Evolutionary conservation across 2,888 invertebrate species (phyloP).

Genomic region (Patella depressa): DNA sequence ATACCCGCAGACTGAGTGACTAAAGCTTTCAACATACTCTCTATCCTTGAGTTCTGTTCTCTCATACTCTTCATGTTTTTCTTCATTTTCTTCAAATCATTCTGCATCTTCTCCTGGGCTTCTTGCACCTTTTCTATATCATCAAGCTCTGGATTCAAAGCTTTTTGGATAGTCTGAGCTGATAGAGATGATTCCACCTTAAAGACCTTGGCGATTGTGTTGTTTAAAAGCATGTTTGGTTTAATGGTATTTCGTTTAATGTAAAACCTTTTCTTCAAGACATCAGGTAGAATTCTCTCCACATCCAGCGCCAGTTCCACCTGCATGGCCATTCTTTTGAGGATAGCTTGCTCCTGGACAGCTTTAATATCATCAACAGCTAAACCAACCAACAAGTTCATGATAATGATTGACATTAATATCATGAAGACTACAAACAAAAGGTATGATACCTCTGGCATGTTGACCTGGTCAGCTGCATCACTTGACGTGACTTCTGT

Average conservation of each 20-base stretch:
- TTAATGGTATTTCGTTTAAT: slow-evolving; percentile 56
- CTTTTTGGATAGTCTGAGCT: slow-evolving; percentile 55
- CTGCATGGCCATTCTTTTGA: slow-evolving; percentile 71
- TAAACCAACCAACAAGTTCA: slow-evolving; percentile 73
- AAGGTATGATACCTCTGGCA: slow-evolving; percentile 66
- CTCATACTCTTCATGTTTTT: slow-evolving; percentile 56
- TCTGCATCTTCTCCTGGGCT: slow-evolving; percentile 57
- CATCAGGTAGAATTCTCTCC: slow-evolving; percentile 70
- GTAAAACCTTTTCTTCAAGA: slow-evolving; percentile 66
- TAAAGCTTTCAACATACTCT: slow-evolving; percentile 64
- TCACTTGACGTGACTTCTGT: slow-evolving; percentile 18
- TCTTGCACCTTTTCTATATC: slow-evolving; percentile 63
- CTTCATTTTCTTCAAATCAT: slow-evolving; percentile 56
- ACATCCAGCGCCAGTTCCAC: slow-evolving; percentile 72
- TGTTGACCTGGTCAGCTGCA: slow-evolving; percentile 38
- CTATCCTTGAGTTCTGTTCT: slow-evolving; percentile 57
- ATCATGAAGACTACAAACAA: slow-evolving; percentile 70
- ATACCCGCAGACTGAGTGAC: slow-evolving; percentile 49
- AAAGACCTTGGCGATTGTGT: slow-evolving; percentile 42
- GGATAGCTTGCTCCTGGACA: slow-evolving; percentile 73
- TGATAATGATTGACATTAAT: slow-evolving; percentile 69
- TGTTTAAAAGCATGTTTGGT: slow-evolving; percentile 62
- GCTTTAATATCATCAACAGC: slow-evolving; percentile 75
- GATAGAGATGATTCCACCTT: slow-evolving; percentile 49
- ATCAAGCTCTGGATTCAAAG: slow-evolving; percentile 67